Conservation (phyloP, 2,888 invertebrate genomes). For the Dorcus parallelipipedus region DNA sequence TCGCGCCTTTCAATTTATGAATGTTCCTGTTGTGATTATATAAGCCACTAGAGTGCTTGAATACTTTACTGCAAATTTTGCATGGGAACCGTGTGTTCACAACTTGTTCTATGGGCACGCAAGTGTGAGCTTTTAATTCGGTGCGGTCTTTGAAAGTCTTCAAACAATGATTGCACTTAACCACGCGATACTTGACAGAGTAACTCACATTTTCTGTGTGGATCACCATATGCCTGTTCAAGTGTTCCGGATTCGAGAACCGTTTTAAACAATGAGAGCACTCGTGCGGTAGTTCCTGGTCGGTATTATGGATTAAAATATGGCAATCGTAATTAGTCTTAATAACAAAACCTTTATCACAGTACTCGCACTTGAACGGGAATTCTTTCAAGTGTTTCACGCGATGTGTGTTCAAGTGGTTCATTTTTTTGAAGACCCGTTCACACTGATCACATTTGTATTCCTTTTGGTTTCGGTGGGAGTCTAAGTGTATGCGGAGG, state of each 20-base stretch:
- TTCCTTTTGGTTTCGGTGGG: constrained; percentile 32
- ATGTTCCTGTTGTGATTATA: constrained; percentile 33
- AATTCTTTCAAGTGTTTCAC: constrained; percentile 37
- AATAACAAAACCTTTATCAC: constrained; percentile 38
- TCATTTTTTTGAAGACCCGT: constrained; percentile 36
- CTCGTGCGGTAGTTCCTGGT: constrained; percentile 34
- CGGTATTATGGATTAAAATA: constrained; percentile 32
- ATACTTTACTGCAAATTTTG: constrained; percentile 36
- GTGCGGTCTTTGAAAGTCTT: constrained; percentile 33
- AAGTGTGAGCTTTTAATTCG: constrained; percentile 29
- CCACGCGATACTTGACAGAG: constrained; percentile 34
- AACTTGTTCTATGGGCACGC: constrained; percentile 29
- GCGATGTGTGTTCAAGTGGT: constrained; percentile 37
- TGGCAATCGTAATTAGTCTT: constrained; percentile 39
- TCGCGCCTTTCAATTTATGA: constrained; percentile 30
- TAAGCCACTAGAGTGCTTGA: constrained; percentile 31
- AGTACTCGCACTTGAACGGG: constrained; percentile 37
- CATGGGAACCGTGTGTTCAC: constrained; percentile 28
- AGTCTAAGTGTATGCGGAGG: constrained; percentile 32
- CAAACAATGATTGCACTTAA: constrained; percentile 33
- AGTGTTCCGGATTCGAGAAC: constrained; percentile 39
- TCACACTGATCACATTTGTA: constrained; percentile 37
- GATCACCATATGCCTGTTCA: constrained; percentile 34
- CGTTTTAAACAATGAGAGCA: constrained; percentile 35
- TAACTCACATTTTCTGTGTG: constrained; percentile 39